Conservation (phyloP, 2,888 invertebrate genomes). For the Crossocerus cetratus region DNA sequence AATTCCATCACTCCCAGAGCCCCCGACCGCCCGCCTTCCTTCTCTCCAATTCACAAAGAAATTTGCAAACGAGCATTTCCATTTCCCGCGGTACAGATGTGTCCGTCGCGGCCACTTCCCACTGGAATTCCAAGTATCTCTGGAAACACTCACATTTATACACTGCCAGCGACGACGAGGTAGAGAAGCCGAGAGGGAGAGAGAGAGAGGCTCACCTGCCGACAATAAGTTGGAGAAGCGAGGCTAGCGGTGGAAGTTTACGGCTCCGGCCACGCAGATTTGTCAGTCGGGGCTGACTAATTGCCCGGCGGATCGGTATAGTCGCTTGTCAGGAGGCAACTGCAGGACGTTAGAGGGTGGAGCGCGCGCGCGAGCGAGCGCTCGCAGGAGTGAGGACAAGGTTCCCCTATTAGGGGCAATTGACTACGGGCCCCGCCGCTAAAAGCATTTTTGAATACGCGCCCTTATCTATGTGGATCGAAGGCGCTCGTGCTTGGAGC, state of each 20-base stretch:
- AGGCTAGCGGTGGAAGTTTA: slow-evolving; percentile 9
- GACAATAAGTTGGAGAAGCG: too few relatives aligned
- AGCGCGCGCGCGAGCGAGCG: too few relatives aligned
- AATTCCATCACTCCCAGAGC: neutral
- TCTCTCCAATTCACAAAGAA: slow-evolving; percentile 15
- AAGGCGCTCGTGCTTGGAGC: slow-evolving; percentile 38
- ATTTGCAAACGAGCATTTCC: slow-evolving; percentile 34
- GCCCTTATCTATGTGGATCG: slow-evolving; percentile 71
- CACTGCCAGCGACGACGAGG: too few relatives aligned
- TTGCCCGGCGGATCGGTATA: slow-evolving; percentile 41
- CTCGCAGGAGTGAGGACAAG: slow-evolving; percentile 47
- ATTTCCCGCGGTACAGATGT: neutral
- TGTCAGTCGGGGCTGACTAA: slow-evolving; percentile 40
- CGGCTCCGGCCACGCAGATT: slow-evolving; percentile 31
- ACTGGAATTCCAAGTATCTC: too few relatives aligned
- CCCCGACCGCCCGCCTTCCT: too few relatives aligned
- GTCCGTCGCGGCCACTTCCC: too few relatives aligned
- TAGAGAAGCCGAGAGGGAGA: too few relatives aligned
- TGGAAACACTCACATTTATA: too few relatives aligned
- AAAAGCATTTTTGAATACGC: slow-evolving; percentile 74
- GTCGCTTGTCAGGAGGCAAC: slow-evolving; percentile 1
- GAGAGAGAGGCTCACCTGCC: too few relatives aligned
- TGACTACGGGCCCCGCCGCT: slow-evolving; percentile 50
- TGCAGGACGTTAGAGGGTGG: too few relatives aligned
- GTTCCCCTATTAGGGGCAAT: slow-evolving; percentile 65